Conservation (phyloP, 2,888 invertebrate genomes). For the Tachina grossa region DNA sequence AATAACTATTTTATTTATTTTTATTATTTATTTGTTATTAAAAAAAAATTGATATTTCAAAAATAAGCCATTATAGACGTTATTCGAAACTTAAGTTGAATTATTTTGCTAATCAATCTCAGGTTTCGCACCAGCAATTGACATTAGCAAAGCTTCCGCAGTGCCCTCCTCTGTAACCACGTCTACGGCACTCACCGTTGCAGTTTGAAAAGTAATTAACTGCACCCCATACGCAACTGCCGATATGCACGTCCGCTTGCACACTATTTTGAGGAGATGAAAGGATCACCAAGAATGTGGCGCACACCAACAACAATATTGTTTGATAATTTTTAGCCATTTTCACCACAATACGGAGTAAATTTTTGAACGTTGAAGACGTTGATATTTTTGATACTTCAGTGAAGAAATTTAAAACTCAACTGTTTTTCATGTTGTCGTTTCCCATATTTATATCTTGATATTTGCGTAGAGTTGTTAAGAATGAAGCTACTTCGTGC, state of each 20-base stretch:
- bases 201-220: not conserved
- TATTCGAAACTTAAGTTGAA: too few relatives aligned
- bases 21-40: too few relatives aligned
- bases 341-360: not conserved
- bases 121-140: not conserved
- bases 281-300: constrained; percentile 8
- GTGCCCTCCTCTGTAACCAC: not conserved
- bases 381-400: too few relatives aligned
- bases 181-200: not conserved
- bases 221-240: not conserved
- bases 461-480: too few relatives aligned
- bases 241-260: not conserved
- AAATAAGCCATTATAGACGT: too few relatives aligned
- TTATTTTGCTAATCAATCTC: not conserved
- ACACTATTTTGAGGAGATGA: not conserved
- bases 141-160: constrained; percentile 1
- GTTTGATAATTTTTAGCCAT: not conserved
- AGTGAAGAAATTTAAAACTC: too few relatives aligned
- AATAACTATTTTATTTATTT: too few relatives aligned
- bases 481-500: too few relatives aligned
- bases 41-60: too few relatives aligned
- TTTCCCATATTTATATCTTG: too few relatives aligned
- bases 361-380: too few relatives aligned
- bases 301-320: not conserved
- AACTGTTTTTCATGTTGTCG: too few relatives aligned